Percentiles rank a stretch among this genome's conserved stretches.
phyloP scores from a whole-genome alignment of 2,888 invertebrate species.

The Actias luna region DNA sequence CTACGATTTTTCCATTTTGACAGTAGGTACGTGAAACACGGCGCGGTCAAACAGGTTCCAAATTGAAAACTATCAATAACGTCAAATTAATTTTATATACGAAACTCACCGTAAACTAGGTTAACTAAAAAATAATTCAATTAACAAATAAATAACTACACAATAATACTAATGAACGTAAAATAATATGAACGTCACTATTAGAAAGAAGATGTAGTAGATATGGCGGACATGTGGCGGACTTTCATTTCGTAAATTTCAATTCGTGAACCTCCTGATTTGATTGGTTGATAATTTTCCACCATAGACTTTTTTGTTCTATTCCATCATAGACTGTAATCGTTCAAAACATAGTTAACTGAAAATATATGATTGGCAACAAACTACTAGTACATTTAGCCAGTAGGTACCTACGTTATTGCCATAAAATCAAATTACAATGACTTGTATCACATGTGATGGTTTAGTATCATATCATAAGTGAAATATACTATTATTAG shows the following conservation, averaged over 20 bases:
- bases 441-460: not conserved
- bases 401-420: not conserved
- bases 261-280: constrained; percentile 53
- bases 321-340: not conserved
- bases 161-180: constrained; percentile 68
- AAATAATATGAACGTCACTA: constrained; percentile 77
- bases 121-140: constrained; percentile 73
- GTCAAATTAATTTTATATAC: constrained; percentile 37
- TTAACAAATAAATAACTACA: constrained; percentile 71
- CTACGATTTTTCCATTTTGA: constrained; percentile 69
- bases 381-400: not conserved
- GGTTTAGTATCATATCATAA: too few relatives aligned
- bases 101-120: constrained; percentile 66
- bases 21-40: constrained; percentile 60
- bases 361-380: not conserved
- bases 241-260: constrained; percentile 62
- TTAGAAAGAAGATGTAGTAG: constrained; percentile 72
- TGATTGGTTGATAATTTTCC: constrained; percentile 41
- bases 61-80: constrained; percentile 49
- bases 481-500: too few relatives aligned
- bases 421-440: not conserved
- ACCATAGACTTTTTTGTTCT: constrained; percentile 35
- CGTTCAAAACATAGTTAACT: not conserved
- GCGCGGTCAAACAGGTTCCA: constrained; percentile 64
- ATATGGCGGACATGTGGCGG: constrained; percentile 79